Base-by-base conservation (phyloP, 2,888 invertebrate genomes). In the Synergus itoensis region DNA sequence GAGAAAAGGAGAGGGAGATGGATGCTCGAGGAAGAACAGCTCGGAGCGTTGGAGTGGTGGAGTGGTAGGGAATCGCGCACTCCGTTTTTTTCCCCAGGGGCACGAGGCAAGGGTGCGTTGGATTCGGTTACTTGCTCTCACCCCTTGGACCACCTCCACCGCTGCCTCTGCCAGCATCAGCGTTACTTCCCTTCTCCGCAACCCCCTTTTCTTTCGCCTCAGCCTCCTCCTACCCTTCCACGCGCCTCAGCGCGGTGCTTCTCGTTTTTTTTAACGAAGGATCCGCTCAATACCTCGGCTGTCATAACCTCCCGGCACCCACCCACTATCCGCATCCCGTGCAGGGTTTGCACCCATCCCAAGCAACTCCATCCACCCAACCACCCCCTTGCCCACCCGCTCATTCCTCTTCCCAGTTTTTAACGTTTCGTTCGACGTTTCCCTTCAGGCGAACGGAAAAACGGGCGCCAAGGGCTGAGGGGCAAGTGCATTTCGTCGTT, bases 231-330 rank as follows among this genome's bases (percentile, higher is more conserved):
- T 79, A 77, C 82, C 79, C 86, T 85, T 85, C 82, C 84, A 81
- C 85, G 86, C 88, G 84, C 88, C 87, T 85, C 87, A 85, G 86
- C 85, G 86, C 87, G 86, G 87, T 89, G 86, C 88, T 89, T 89
- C 87, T 88, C 87, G 88, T 89, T 89, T 91, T 91, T 85, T 91
- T 91, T 90, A 90, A 91, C 90, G 91, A 91, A 92, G 91, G 91
- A 91, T 91, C 91, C 91, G 91, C 91, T 92, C 91, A 91, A 91
- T 91, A 91, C 91, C 91, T 91, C 90, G 91, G 90, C 92, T 91
- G 91, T 91, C 91, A 91, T 91, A 91, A 91, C 91, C 91, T 90
- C 89, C 89, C 89, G 88, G 87, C 87, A 86, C 85, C 77, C 76
- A 80, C 67, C 63, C 67, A 78, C 80, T 57, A 75, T 76, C 62